These are phyloP conservation scores for Agrilus cyanescens DNA, from an alignment of 2,888 invertebrate genomes.

Conservation along the genomic window DNA sequence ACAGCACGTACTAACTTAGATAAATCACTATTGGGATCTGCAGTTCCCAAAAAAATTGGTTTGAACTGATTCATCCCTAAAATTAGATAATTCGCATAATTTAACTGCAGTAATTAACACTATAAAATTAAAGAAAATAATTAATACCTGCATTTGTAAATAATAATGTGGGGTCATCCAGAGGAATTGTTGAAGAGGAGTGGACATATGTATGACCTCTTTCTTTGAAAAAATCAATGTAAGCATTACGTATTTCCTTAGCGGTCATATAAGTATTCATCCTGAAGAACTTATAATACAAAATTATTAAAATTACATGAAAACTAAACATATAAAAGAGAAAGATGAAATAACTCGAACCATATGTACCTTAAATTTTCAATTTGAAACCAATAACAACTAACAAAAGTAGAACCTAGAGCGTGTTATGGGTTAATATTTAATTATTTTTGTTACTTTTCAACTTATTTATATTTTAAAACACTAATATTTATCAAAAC, in stretches of 20 bases:
- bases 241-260: slow-evolving; percentile 71
- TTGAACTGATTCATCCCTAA: slow-evolving; percentile 94
- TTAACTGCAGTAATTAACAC: too few relatives aligned
- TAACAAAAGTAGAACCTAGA: too few relatives aligned
- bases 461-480: too few relatives aligned
- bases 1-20: slow-evolving; percentile 77
- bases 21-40: slow-evolving; percentile 94
- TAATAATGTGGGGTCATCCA: slow-evolving; percentile 94
- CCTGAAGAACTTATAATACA: slow-evolving; percentile 15
- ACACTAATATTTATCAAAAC: too few relatives aligned
- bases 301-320: not conserved
- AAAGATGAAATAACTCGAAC: too few relatives aligned
- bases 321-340: too few relatives aligned
- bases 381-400: too few relatives aligned
- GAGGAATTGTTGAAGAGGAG: slow-evolving; percentile 93
- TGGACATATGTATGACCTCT: slow-evolving; percentile 90
- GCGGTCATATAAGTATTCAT: slow-evolving; percentile 53
- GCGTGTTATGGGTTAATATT: too few relatives aligned
- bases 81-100: too few relatives aligned
- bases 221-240: slow-evolving; percentile 81
- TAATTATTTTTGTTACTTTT: too few relatives aligned
- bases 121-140: slow-evolving; percentile 30
- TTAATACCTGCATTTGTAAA: slow-evolving; percentile 81
- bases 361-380: too few relatives aligned
- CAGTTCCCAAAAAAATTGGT: slow-evolving; percentile 92